phyloP scores from a whole-genome alignment of 2,113 vertebrate species.

The Apeltes quadracus region DNA sequence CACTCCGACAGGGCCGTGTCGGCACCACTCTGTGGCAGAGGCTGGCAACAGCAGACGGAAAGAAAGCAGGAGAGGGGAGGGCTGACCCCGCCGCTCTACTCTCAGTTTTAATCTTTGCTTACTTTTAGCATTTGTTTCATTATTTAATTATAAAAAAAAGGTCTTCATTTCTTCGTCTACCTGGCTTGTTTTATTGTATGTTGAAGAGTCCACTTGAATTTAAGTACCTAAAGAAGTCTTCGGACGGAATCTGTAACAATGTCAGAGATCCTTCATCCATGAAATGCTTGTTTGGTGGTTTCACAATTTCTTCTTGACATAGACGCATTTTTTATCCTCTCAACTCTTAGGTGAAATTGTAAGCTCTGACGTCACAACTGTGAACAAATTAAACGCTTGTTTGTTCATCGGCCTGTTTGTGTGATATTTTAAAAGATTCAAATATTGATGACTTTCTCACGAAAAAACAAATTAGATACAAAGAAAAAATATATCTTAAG shows the following conservation, averaged over 20 bases:
- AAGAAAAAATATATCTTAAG: slow-evolving; percentile 64
- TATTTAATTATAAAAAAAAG: background rate
- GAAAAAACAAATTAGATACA: slow-evolving; percentile 70
- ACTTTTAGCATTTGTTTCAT: background rate
- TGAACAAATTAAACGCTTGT: no score
- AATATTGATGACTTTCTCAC: slow-evolving; percentile 75
- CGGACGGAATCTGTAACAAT: background rate
- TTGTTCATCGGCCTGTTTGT: slow-evolving; percentile 40
- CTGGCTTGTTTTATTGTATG: background rate
- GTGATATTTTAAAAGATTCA: slow-evolving; percentile 66
- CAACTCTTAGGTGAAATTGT: background rate
- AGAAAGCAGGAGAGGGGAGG: slow-evolving; percentile 50
- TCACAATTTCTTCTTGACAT: background rate
- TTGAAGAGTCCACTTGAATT: background rate
- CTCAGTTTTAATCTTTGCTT: slow-evolving; percentile 40
- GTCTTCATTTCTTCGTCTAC: background rate
- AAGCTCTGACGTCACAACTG: background rate
- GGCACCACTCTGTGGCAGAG: slow-evolving; percentile 68
- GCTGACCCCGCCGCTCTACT: slow-evolving; percentile 47
- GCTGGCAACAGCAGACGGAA: slow-evolving; percentile 66
- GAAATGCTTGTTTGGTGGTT: background rate
- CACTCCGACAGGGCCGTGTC: slow-evolving; percentile 61
- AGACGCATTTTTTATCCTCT: background rate
- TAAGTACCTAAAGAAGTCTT: background rate
- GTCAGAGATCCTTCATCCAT: background rate